These are phyloP conservation scores for Exocentrus adspersus DNA, from an alignment of 2,888 invertebrate species.

Conservation along the genomic window DNA sequence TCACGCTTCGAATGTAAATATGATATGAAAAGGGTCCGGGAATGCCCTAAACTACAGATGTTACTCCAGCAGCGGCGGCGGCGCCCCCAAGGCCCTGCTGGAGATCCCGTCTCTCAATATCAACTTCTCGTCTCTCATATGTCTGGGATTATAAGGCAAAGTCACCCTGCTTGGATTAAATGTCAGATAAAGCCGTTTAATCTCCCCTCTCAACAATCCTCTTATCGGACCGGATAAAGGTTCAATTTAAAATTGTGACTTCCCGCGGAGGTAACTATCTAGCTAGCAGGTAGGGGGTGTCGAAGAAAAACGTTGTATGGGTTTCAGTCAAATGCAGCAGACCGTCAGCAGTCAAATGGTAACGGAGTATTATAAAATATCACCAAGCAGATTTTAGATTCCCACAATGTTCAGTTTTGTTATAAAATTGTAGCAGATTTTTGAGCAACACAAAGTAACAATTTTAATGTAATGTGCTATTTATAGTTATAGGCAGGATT, in stretches of 20 bases:
- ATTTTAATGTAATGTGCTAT: no score
- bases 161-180: conserved; percentile 23
- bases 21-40: conserved; percentile 31
- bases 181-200: conserved; percentile 22
- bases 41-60: conserved; percentile 27
- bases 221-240: conserved; percentile 24
- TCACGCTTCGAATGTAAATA: conserved; percentile 31
- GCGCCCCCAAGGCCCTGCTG: background rate
- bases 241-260: conserved; percentile 29
- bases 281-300: conserved; percentile 15
- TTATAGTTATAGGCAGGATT: no score
- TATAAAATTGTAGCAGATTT: no score
- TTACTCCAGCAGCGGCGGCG: no score
- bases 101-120: conserved; percentile 17
- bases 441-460: no score
- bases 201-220: conserved; percentile 26
- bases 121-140: conserved; percentile 27
- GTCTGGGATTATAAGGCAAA: conserved; percentile 14
- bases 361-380: no score
- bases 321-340: conserved; percentile 1
- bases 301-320: conserved; percentile 6
- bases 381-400: no score
- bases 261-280: conserved; percentile 22
- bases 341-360: no score
- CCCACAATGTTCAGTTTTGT: no score